Evolutionary conservation across 92 coral and sea anemone genomes (phyloP).

Genomic region (Ricordea florida): DNA sequence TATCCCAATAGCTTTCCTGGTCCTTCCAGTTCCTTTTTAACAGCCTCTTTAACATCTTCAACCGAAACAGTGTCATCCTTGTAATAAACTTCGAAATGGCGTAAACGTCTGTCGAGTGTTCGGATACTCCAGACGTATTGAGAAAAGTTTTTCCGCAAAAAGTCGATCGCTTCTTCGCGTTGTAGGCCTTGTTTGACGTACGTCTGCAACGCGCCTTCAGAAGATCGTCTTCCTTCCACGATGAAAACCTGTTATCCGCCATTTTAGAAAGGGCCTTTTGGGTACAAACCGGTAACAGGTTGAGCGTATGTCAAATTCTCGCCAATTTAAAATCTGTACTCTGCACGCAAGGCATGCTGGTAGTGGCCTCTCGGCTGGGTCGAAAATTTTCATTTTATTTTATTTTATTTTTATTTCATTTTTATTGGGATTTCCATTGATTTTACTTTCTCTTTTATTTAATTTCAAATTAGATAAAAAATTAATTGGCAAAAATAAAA

Average conservation of each 20-base stretch:
- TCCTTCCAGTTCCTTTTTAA: constrained; percentile 2
- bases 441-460: background rate
- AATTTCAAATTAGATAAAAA: background rate
- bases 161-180: background rate
- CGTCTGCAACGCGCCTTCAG: background rate
- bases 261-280: too few relatives aligned
- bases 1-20: constrained; percentile 4
- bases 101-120: background rate
- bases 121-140: background rate
- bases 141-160: background rate
- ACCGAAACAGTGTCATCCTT: background rate
- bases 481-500: too few relatives aligned
- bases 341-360: background rate
- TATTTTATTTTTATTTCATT: background rate
- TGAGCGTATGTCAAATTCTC: too few relatives aligned
- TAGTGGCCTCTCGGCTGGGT: background rate
- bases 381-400: background rate
- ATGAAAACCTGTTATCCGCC: too few relatives aligned
- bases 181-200: background rate
- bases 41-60: constrained; percentile 8
- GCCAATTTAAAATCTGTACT: too few relatives aligned
- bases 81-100: constrained; percentile 1
- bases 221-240: too few relatives aligned
- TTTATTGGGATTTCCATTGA: background rate
- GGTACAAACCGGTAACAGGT: too few relatives aligned